Evolutionary conservation across 2,888 invertebrate genomes (phyloP).

Genomic region (Drosophila histrio): DNA sequence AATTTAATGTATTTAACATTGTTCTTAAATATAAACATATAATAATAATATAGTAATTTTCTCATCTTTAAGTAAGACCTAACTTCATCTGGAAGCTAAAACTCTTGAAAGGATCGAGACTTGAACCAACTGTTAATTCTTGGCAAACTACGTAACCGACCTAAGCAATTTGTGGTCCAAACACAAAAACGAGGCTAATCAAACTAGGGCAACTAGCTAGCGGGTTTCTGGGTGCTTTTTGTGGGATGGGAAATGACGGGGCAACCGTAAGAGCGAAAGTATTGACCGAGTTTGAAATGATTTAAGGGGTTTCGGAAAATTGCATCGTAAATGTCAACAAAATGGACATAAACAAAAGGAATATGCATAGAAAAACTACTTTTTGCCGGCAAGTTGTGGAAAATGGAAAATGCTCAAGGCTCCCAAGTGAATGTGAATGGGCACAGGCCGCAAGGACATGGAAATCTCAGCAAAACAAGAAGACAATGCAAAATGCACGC

Average conservation of each 20-base stretch:
- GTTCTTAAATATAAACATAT: no score
- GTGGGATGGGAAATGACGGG: not conserved
- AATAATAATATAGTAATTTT: no score
- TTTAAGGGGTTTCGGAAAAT: slow-evolving; percentile 63
- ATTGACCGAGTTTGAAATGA: slow-evolving; percentile 43
- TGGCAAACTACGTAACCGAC: slow-evolving; percentile 5
- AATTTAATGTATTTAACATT: no score
- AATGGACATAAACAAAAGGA: slow-evolving; percentile 3
- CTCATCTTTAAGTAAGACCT: no score
- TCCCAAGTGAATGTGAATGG: slow-evolving; percentile 38
- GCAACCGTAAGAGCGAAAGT: slow-evolving; percentile 51
- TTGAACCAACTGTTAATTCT: no score
- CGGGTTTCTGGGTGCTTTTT: not conserved
- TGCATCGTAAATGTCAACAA: slow-evolving; percentile 72
- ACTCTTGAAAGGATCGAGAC: no score
- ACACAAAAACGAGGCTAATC: slow-evolving; percentile 64
- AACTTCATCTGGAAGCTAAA: no score
- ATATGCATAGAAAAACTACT: slow-evolving; percentile 15
- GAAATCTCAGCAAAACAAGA: slow-evolving; percentile 17
- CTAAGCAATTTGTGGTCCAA: slow-evolving; percentile 29
- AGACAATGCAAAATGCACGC: slow-evolving; percentile 48
- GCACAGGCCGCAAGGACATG: slow-evolving; percentile 29
- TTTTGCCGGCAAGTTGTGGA: slow-evolving; percentile 27
- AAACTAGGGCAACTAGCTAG: slow-evolving; percentile 57
- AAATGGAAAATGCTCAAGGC: slow-evolving; percentile 30